Conservation (phyloP, 2,797 vertebrate genomes). For the Morus bassanus region DNA sequence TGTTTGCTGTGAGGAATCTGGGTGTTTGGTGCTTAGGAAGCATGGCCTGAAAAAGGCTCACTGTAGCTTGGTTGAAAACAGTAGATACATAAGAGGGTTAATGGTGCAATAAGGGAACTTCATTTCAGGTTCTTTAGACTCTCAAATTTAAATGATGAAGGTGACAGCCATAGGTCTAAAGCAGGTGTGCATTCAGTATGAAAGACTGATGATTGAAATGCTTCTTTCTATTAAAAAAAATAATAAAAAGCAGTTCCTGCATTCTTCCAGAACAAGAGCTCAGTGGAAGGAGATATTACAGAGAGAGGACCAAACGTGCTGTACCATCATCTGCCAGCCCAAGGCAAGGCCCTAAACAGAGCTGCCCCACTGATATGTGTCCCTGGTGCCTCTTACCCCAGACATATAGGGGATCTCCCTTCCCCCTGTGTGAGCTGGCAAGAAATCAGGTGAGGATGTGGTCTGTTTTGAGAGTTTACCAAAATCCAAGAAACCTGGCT, state of each 20-base stretch:
- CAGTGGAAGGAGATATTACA: neutral
- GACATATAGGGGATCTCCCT: accelerated
- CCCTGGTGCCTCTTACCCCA: neutral
- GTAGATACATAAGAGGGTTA: neutral
- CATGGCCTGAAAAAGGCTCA: neutral
- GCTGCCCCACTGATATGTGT: neutral
- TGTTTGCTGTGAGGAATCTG: neutral
- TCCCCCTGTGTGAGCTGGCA: neutral
- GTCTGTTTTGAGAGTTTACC: neutral
- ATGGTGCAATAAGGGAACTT: constrained; percentile 15
- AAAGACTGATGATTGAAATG: neutral
- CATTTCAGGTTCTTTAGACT: neutral
- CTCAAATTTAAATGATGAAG: neutral
- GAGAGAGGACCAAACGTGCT: neutral
- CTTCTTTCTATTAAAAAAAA: neutral
- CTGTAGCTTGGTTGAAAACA: neutral
- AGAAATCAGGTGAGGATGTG: neutral
- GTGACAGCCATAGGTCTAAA: neutral
- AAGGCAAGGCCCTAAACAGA: no score
- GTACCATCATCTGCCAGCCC: neutral
- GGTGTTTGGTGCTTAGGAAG: neutral
- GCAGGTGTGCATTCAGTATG: neutral
- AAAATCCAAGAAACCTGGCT: neutral
- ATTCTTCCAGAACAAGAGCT: neutral
- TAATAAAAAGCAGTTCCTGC: neutral